Percentiles rank a stretch among this genome's conserved stretches.
Conservation (phyloP, 2,888 invertebrate genomes). For the Trilocha varians region DNA sequence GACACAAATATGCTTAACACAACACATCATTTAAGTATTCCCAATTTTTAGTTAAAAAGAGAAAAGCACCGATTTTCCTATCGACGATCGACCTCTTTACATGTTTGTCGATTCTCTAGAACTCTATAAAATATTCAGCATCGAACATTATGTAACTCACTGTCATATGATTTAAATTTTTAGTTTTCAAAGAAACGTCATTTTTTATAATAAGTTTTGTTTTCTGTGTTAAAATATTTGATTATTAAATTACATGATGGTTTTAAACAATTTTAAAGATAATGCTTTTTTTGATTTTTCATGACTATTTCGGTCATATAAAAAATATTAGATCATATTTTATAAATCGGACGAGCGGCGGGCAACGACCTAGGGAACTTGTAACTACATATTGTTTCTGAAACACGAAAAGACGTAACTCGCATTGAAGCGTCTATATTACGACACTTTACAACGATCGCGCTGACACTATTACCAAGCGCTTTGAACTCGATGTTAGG, state of each 20-base stretch:
- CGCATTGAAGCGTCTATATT: slow-evolving; percentile 19
- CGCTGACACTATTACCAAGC: slow-evolving; percentile 34
- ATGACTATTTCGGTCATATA: too few species aligned
- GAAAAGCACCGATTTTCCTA: background rate
- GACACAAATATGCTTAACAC: slow-evolving; percentile 47
- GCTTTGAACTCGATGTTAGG: slow-evolving; percentile 52
- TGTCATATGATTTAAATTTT: too few species aligned
- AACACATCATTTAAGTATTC: slow-evolving; percentile 21
- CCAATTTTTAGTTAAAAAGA: slow-evolving; percentile 2
- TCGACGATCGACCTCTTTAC: background rate
- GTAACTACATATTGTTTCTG: slow-evolving; percentile 61
- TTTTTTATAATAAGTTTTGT: too few species aligned
- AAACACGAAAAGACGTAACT: slow-evolving; percentile 42
- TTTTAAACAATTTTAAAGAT: too few species aligned
- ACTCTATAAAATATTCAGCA: too few species aligned
- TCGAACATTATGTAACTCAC: too few species aligned
- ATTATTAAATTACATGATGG: too few species aligned
- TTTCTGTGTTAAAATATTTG: too few species aligned
- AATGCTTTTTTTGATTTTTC: too few species aligned
- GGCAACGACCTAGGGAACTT: slow-evolving; percentile 72
- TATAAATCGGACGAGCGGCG: slow-evolving; percentile 23
- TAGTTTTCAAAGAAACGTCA: too few species aligned
- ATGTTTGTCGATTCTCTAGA: too few species aligned
- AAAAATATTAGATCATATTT: background rate
- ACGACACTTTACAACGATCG: slow-evolving; percentile 26